Percentiles rank a stretch among this genome's conserved stretches.
Conservation (phyloP, 2,113 vertebrate genomes). For the Mystacornis crossleyi region DNA sequence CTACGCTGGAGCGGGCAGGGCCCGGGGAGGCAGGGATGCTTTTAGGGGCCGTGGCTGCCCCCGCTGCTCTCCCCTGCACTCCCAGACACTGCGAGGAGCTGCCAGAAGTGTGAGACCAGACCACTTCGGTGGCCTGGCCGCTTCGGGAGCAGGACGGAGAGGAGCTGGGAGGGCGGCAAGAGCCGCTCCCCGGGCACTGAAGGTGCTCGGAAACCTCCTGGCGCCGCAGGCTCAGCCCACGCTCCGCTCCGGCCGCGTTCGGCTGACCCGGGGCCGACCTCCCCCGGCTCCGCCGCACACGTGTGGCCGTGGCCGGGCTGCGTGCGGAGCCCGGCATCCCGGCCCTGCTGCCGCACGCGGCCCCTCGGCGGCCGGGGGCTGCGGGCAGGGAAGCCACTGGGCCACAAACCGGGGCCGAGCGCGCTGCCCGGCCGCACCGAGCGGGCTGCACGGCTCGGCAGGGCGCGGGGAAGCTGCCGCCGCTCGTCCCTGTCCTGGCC, state of each 20-base stretch:
- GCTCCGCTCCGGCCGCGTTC: not conserved
- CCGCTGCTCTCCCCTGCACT: not conserved
- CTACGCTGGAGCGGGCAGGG: not conserved
- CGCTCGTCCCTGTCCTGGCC: rapidly evolving
- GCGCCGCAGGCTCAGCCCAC: not conserved
- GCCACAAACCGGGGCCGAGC: not conserved
- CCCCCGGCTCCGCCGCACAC: not conserved
- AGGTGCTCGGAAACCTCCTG: not conserved
- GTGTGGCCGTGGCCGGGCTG: not conserved
- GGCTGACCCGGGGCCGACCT: not conserved
- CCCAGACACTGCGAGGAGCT: not conserved
- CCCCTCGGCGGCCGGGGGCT: not conserved
- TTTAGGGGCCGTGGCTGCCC: rapidly evolving
- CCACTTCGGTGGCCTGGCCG: not conserved
- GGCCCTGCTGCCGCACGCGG: not conserved
- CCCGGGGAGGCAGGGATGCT: not conserved
- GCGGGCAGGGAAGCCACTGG: not conserved
- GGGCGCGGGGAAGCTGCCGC: not conserved
- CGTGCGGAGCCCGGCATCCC: not conserved
- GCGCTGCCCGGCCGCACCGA: not conserved
- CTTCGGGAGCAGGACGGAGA: not conserved
- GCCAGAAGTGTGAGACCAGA: not conserved
- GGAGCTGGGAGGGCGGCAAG: not conserved
- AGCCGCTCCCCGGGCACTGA: rapidly evolving
- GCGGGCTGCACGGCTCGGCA: rapidly evolving